phyloP scores from a whole-genome alignment of 2,888 invertebrate species.

The Theodoxus fluviatilis region DNA sequence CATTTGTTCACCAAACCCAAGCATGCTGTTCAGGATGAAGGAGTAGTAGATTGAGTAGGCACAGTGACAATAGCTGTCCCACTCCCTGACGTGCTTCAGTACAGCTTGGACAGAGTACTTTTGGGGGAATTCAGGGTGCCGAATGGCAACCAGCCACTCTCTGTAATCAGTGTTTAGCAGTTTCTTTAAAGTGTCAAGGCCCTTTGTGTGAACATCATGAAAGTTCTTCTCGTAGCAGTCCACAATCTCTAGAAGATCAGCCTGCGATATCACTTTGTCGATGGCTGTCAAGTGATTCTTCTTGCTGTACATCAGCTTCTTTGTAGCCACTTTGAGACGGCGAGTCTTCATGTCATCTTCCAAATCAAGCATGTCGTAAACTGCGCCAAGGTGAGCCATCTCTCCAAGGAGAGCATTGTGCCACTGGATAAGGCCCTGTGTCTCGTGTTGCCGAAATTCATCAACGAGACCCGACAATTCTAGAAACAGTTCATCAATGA shows the following conservation, averaged over 20 bases:
- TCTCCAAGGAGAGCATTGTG: constrained; percentile 34
- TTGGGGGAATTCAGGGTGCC: constrained; percentile 29
- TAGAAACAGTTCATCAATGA: constrained; percentile 34
- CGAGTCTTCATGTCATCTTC: constrained; percentile 26
- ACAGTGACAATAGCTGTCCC: constrained; percentile 33
- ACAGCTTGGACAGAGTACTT: constrained; percentile 36
- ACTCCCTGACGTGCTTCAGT: constrained; percentile 32
- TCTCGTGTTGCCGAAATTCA: constrained; percentile 26
- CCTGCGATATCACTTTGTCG: constrained; percentile 27
- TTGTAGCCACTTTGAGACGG: constrained; percentile 32
- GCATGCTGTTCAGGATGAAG: constrained; percentile 37
- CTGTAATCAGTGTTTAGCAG: constrained; percentile 36
- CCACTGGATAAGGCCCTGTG: constrained; percentile 31
- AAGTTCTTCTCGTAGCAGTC: constrained; percentile 36
- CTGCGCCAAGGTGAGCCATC: no score
- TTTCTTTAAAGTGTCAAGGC: constrained; percentile 25
- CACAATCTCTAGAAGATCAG: constrained; percentile 33
- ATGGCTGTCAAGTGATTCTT: constrained; percentile 23
- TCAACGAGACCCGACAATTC: constrained; percentile 37
- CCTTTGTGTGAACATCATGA: constrained; percentile 27
- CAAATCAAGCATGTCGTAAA: constrained; percentile 21
- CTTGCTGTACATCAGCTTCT: constrained; percentile 34
- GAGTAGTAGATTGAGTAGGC: constrained; percentile 36
- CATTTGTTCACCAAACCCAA: constrained; percentile 34
- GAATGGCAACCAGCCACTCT: constrained; percentile 41